A percentile compares a stretch with the other conserved stretches of the same genome.
phyloP scores from a whole-genome alignment of 1,140 invertebrate species.

The Psix sp. region DNA sequence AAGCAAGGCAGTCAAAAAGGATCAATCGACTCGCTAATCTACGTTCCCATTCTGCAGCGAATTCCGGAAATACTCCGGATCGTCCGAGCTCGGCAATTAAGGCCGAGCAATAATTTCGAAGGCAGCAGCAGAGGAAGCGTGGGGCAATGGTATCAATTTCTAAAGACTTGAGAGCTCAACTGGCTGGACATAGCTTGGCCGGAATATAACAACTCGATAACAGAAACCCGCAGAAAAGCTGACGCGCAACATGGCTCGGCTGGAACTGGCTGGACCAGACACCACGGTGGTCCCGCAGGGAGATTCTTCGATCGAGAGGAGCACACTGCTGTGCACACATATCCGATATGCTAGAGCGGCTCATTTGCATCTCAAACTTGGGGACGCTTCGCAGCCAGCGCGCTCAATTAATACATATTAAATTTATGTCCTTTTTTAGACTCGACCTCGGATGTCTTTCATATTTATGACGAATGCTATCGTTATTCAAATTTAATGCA shows the following conservation, averaged over 20 bases:
- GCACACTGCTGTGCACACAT: slow-evolving; percentile 11
- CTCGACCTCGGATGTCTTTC: slow-evolving; percentile 10
- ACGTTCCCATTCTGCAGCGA: slow-evolving; percentile 27
- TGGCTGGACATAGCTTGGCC: not conserved
- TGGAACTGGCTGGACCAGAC: slow-evolving; percentile 67
- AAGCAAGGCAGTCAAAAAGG: slow-evolving; percentile 46
- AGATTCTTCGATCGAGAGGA: slow-evolving; percentile 59
- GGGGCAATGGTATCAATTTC: slow-evolving; percentile 56
- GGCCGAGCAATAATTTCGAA: slow-evolving; percentile 47
- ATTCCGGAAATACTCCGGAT: slow-evolving; percentile 52
- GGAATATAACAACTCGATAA: slow-evolving; percentile 61
- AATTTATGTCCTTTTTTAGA: slow-evolving; percentile 30
- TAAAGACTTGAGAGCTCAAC: slow-evolving; percentile 23
- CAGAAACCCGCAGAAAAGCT: slow-evolving; percentile 63
- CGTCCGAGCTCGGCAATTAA: slow-evolving; percentile 49
- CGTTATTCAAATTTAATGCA: slow-evolving; percentile 36
- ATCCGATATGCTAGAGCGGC: slow-evolving; percentile 59
- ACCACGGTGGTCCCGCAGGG: slow-evolving; percentile 62
- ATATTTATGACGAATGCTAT: slow-evolving; percentile 26
- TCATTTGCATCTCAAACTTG: slow-evolving; percentile 63
- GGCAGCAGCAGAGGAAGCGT: slow-evolving; percentile 26
- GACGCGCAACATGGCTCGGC: slow-evolving; percentile 60
- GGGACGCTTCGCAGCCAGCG: slow-evolving; percentile 23
- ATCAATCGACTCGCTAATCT: slow-evolving; percentile 46
- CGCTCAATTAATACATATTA: slow-evolving; percentile 49